A percentile compares a stretch with the other conserved stretches of the same genome.
phyloP scores from a whole-genome alignment of 1,140 invertebrate species.

The Anastrepha obliqua region DNA sequence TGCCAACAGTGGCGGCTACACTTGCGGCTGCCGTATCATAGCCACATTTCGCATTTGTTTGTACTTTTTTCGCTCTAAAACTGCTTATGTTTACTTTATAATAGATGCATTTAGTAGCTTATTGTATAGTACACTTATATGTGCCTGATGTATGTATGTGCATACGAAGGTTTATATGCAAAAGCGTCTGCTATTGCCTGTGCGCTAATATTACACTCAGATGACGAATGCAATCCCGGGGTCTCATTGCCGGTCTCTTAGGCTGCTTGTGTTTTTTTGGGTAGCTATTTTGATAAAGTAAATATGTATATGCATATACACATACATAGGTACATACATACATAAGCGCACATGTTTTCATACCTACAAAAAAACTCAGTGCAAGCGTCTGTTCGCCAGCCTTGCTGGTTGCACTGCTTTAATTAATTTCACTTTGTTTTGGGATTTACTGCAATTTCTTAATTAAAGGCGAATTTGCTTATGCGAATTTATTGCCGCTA shows the following conservation, averaged over 20 bases:
- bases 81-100: conserved; percentile 22
- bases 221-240: conserved; percentile 49
- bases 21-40: conserved; percentile 31
- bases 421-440: background rate
- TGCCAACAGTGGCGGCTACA: conserved; percentile 5
- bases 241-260: conserved; percentile 26
- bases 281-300: conserved; percentile 19
- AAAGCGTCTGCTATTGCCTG: background rate
- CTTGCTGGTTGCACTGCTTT: background rate
- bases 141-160: background rate
- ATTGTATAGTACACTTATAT: background rate
- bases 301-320: background rate
- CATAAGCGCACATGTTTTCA: background rate
- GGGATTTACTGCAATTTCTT: conserved; percentile 1
- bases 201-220: conserved; percentile 13
- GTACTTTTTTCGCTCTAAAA: background rate
- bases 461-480: background rate
- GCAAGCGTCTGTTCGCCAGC: background rate
- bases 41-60: background rate
- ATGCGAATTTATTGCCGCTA: too few relatives aligned
- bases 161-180: background rate
- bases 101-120: background rate
- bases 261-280: background rate
- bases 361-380: background rate
- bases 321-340: background rate